Evolutionary conservation across 1,140 invertebrate genomes (phyloP), one percentile per base, ranked within the genome.

Genomic region (Penaeus indicus): DNA sequence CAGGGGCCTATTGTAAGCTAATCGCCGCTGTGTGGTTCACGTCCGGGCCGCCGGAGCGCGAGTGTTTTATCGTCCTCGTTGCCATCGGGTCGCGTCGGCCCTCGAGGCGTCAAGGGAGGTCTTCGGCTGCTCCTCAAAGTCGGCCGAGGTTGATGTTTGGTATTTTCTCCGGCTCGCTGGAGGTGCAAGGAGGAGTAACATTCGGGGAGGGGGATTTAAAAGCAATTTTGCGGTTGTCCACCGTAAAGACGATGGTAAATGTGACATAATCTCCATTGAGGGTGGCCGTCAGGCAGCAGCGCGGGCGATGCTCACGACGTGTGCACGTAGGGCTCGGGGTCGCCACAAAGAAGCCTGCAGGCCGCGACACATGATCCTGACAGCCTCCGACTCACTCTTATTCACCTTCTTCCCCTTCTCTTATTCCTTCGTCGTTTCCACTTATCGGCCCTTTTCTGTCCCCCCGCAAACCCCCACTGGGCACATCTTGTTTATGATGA

Each of bases 401-500:
- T 75, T 85, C 84, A 54, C 16, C 80, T 62, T 62, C 80, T 47
- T 77, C 80, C 47, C 64, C 69, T 69, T 67, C 77, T n/a, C 75
- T 85, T 63, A 38, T 81, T 54, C 47, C 54, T 84, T 85, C 88
- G 61, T 79, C 64, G 47, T 62, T 84, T 78, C 81, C 88, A 69
- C 61, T 85, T 81, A 85, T 81, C 88, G 80, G 47, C 47, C 42
- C 69, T 75, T 88, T 63, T 79, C 88, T 82, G 77, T 81, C 83
- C 42, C 78, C 78, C 78, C 62, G 42, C n/a, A 11, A 38, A 63
- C 88, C 38, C 88, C 88, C 61, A 84, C 88, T 85, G 84, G n/a
- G 88, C 88, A 89, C 88, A 89, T 85, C 88, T 89, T 89, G 88
- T 89, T 89, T 89, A 89, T 89, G 88, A 85, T 85, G 88, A 85